Evolutionary conservation across 2,797 vertebrate species (phyloP).

Genomic region (Helostoma temminkii): DNA sequence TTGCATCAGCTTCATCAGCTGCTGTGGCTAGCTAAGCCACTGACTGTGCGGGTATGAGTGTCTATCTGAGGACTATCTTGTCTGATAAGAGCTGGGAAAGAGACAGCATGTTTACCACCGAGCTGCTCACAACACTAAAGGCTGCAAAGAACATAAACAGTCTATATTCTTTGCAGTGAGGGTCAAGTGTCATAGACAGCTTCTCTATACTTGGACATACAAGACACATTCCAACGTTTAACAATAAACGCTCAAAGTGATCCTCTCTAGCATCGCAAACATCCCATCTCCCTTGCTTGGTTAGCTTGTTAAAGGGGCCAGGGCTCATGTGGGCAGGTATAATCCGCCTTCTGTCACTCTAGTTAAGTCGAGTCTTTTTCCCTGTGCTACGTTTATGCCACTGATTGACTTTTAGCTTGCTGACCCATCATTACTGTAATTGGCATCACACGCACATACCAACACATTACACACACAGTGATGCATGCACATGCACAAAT

Average conservation of each 20-base stretch:
- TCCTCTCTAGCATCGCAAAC: background rate
- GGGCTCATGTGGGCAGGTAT: conserved; percentile 23
- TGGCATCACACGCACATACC: conserved; percentile 43
- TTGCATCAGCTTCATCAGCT: conserved; percentile 66
- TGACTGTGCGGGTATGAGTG: conserved; percentile 63
- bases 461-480: conserved; percentile 31
- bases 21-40: conserved; percentile 68
- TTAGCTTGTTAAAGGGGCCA: conserved; percentile 1
- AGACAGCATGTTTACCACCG: conserved; percentile 49
- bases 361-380: conserved; percentile 24
- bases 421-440: conserved; percentile 60
- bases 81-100: conserved; percentile 67
- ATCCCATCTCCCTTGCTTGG: background rate
- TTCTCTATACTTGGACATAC: background rate
- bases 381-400: conserved; percentile 44
- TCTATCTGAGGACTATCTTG: conserved; percentile 75
- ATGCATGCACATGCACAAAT: conserved; percentile 49
- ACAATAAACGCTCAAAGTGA: background rate
- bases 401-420: conserved; percentile 68
- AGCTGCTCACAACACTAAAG: conserved; percentile 47
- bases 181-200: conserved; percentile 10
- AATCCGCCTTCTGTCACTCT: conserved; percentile 23
- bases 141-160: conserved; percentile 31
- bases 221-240: background rate
- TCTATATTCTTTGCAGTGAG: conserved; percentile 20